Evolutionary conservation across 2,888 invertebrate species (phyloP).

Genomic region (Melangyna quadrimaculata): DNA sequence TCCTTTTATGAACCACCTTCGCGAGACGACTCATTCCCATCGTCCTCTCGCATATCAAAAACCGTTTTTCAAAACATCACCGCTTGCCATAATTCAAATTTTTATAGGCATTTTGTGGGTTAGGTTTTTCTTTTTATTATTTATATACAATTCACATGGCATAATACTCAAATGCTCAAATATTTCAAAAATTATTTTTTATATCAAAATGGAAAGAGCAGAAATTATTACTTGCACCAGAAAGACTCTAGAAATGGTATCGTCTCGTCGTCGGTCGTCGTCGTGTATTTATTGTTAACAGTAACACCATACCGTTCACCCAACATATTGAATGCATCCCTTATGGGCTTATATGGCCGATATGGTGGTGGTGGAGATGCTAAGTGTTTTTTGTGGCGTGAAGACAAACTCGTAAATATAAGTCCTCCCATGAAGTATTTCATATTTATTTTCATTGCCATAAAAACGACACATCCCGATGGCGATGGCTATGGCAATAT

Average conservation of each 20-base stretch:
- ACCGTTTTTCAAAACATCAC: constrained; percentile 13
- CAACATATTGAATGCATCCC: constrained; percentile 26
- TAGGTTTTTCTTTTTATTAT: constrained; percentile 25
- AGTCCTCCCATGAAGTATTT: constrained; percentile 48
- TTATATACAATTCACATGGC: constrained; percentile 38
- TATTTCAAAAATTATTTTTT: constrained; percentile 58
- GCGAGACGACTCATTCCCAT: too few species aligned
- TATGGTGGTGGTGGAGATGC: not conserved
- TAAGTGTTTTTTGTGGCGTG: constrained; percentile 64
- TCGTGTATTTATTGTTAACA: not conserved
- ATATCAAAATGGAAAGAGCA: constrained; percentile 39
- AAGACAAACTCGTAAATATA: constrained; percentile 64
- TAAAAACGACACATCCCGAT: constrained; percentile 65
- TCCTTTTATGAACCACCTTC: constrained; percentile 1
- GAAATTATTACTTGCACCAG: constrained; percentile 38
- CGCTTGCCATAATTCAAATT: constrained; percentile 57
- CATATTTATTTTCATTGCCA: constrained; percentile 69
- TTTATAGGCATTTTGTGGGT: constrained; percentile 57
- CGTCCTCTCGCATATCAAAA: not conserved
- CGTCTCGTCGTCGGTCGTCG: too few species aligned
- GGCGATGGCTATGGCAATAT: too few species aligned
- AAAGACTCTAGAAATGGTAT: not conserved
- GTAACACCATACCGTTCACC: not conserved
- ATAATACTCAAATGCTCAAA: constrained; percentile 24
- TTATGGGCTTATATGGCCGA: constrained; percentile 4